Base-by-base conservation (phyloP, 2,113 vertebrate genomes). In the Leptosomus discolor region DNA sequence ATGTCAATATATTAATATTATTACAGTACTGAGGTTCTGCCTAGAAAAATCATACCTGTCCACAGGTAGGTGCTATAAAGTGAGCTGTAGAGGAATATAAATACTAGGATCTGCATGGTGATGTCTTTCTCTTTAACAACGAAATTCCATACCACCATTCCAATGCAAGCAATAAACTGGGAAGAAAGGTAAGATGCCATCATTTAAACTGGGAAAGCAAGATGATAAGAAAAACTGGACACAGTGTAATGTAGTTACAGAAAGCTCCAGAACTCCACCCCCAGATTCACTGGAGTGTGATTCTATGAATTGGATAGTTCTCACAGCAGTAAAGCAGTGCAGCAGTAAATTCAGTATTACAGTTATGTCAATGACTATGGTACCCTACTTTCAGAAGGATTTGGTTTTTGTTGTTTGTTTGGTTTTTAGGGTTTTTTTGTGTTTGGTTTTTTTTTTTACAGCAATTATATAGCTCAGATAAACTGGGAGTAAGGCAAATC, bases 71-170 rank as follows among this genome's bases (percentile, higher is more conserved):
- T 99, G 95, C 99, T 99, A 95, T 99, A 99, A 90, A 99, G 98
- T 18, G 99, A 99, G 58, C 98, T 98, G 91, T 98, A 99, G 36
- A 99, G 97, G 29, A 99, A 95, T 60, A 99, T 98, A 97, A 99
- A 99, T 51, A 98, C 98, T 51, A 99, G 96, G 90, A 99, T 98
- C 96, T 99, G 99, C 78, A 98, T 96, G 46, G 98, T 96, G 90
- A 98, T 98, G 97, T 97, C 98, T 68, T 98, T 96, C 84, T 98
- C 96, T 87, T 97, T 98, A 93, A 98, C 98, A 90, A 98, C 96
- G 67, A 99, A 99, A 96, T 99, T 99, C 99, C 99, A 99, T 71
- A 97, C 94, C 85, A 99, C 98, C 99, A 99, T 99, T 92, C 99
- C 99, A 89, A 99, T 50, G 91, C 99, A 99, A 61, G 98, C 98